Evolutionary conservation across 2,797 vertebrate genomes (phyloP).

Genomic region (Euphonia xanthogaster): DNA sequence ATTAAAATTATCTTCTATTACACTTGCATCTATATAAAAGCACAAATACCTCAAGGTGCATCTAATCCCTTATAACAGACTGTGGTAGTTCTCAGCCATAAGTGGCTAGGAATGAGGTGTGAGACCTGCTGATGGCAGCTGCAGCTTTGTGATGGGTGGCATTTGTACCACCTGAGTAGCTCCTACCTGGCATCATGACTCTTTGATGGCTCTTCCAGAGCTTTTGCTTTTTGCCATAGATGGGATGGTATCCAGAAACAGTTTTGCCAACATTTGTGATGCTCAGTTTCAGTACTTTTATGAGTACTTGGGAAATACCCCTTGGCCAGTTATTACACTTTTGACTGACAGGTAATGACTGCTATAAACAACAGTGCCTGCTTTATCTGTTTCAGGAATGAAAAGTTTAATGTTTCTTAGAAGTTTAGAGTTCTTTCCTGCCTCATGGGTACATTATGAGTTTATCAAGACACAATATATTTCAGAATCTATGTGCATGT

Average conservation of each 20-base stretch:
- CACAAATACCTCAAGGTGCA: neutral
- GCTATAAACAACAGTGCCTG: neutral
- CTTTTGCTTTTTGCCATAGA: slow-evolving; percentile 81
- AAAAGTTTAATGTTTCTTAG: neutral
- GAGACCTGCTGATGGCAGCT: neutral
- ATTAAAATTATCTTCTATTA: slow-evolving; percentile 10
- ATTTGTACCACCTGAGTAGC: neutral
- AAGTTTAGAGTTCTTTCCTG: neutral
- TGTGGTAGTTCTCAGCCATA: neutral
- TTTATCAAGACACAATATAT: neutral
- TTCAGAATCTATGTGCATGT: neutral
- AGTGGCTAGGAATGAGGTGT: neutral
- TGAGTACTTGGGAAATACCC: slow-evolving; percentile 86
- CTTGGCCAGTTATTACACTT: slow-evolving; percentile 82
- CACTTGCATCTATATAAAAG: neutral
- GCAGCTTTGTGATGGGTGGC: neutral
- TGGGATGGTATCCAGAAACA: slow-evolving; percentile 78
- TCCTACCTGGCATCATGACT: neutral
- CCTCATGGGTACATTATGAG: neutral
- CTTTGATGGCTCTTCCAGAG: slow-evolving; percentile 42
- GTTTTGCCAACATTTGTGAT: slow-evolving; percentile 80
- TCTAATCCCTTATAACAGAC: neutral
- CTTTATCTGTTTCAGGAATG: neutral
- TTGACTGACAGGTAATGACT: slow-evolving; percentile 83
- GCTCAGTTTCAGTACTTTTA: slow-evolving; percentile 86